A percentile compares a stretch with the other conserved stretches of the same genome.
These are phyloP conservation scores for Lanistes nyassanus DNA, from an alignment of 1,140 invertebrate species.

Conservation along the genomic window DNA sequence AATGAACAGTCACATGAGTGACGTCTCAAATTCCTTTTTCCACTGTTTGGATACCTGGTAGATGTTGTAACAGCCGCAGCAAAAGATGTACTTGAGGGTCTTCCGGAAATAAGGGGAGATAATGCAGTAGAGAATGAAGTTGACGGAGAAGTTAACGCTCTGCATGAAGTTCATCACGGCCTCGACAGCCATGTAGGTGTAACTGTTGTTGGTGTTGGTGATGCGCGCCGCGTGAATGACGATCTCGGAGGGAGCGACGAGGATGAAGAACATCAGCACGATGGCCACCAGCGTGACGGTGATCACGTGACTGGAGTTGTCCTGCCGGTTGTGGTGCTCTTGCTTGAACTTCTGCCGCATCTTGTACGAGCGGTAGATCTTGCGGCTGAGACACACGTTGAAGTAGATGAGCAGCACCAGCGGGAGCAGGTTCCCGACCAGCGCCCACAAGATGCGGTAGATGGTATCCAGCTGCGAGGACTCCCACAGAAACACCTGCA, in stretches of 20 bases:
- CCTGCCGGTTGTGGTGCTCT: conserved; percentile 32
- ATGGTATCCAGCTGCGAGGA: conserved; percentile 43
- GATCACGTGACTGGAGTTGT: conserved; percentile 48
- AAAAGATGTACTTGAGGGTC: conserved; percentile 54
- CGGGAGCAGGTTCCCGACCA: conserved; percentile 62
- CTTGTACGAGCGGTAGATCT: conserved; percentile 61
- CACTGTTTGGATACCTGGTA: conserved; percentile 38
- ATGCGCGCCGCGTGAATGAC: conserved; percentile 52
- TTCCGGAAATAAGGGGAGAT: conserved; percentile 58
- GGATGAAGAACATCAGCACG: conserved; percentile 62
- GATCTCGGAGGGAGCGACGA: conserved; percentile 64
- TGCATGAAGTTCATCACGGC: conserved; percentile 62
- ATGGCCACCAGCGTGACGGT: conserved; percentile 63
- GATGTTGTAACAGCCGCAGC: conserved; percentile 51
- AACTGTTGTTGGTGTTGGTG: conserved; percentile 44
- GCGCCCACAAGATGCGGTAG: conserved; percentile 60
- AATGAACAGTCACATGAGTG: conserved; percentile 31
- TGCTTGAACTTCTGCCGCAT: conserved; percentile 54
- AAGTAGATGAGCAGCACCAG: conserved; percentile 58
- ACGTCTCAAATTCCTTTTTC: conserved; percentile 48
- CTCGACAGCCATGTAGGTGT: conserved; percentile 48
- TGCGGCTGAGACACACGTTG: conserved; percentile 58
- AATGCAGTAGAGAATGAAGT: conserved; percentile 61
- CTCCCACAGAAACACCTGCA: conserved; percentile 15
- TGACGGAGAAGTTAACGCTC: conserved; percentile 60